Conservation (phyloP, 1,140 invertebrate genomes). For the Trinorchestia longiramus region DNA sequence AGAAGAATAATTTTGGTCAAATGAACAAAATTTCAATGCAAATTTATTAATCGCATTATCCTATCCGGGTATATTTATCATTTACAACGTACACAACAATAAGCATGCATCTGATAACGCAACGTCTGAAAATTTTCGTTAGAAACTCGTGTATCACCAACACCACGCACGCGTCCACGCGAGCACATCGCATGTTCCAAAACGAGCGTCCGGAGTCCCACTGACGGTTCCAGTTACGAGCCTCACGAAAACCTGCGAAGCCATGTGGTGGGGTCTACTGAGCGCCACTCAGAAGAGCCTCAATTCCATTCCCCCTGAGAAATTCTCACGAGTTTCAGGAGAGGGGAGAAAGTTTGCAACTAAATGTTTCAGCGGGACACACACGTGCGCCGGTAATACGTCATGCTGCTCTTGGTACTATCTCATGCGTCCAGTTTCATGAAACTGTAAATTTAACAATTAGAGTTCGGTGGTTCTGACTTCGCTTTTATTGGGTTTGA, state of each 20-base stretch:
- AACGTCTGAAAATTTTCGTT: background rate
- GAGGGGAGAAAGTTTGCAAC: background rate
- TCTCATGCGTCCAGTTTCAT: background rate
- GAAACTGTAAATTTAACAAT: background rate
- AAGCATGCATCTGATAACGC: background rate
- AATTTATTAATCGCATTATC: no score
- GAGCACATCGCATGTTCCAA: background rate
- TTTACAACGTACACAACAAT: background rate
- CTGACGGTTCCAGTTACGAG: background rate
- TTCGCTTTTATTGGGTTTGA: background rate
- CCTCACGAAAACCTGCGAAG: background rate
- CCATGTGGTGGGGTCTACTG: background rate
- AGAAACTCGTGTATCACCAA: background rate
- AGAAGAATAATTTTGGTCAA: no score
- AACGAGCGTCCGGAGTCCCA: background rate
- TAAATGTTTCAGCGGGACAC: background rate
- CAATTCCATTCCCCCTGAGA: background rate
- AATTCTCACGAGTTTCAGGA: conserved; percentile 5
- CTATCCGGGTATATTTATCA: no score
- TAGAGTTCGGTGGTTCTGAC: background rate
- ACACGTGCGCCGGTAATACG: background rate
- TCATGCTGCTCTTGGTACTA: background rate
- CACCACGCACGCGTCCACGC: background rate
- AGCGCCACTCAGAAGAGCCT: background rate
- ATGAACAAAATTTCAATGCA: no score